Base-by-base conservation (phyloP, 2,113 vertebrate species). In the Mormoops blainvillei region DNA sequence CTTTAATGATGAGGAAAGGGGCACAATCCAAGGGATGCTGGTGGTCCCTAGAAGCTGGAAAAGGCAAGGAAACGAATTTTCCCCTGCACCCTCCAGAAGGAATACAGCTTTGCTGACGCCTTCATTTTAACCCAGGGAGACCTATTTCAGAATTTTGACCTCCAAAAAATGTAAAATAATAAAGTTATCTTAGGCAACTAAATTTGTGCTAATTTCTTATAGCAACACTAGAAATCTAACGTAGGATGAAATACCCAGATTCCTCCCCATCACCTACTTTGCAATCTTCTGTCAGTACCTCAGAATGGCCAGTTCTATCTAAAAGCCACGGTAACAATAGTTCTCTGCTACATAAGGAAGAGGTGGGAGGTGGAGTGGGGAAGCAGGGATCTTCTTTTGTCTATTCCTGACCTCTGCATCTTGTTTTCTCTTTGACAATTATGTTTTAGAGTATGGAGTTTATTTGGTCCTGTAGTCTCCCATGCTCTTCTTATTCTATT, bases 341-440 rank as follows among this genome's bases (percentile, higher is more conserved):
- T 41, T 45, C n/a, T 41, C 26, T 19, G 1, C 4, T 48, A n/a
- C 22, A 63, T 31, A 43, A 7, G 18, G 28, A 63, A 82, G 24
- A 43, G 19, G 16, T 16, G 11, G 4, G 6, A n/a, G n/a, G n/a
- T n/a, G n/a, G n/a, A n/a, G n/a, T n/a, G n/a, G 5, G 3, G 45
- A 45, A 28, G 24, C 26, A 87, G 24, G 4, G 31, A 28, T 19
- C n/a, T 52, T 65, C 9, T n/a, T 18, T n/a, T 45, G n/a, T 71
- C n/a, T 4, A 19, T 31, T 81, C 45, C 13, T 71, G 65, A 41
- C 13, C 19, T 36, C 14, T 22, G n/a, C 58, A 76, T 50, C 1
- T 50, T 41, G 28, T 61, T 41, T 63, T 38, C 14, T 38, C 5
- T 28, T 9, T 50, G 50, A 38, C 7, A 24, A 38, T 74, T 83